Conservation (phyloP, 2,888 invertebrate genomes). For the Limnephilus auricula region DNA sequence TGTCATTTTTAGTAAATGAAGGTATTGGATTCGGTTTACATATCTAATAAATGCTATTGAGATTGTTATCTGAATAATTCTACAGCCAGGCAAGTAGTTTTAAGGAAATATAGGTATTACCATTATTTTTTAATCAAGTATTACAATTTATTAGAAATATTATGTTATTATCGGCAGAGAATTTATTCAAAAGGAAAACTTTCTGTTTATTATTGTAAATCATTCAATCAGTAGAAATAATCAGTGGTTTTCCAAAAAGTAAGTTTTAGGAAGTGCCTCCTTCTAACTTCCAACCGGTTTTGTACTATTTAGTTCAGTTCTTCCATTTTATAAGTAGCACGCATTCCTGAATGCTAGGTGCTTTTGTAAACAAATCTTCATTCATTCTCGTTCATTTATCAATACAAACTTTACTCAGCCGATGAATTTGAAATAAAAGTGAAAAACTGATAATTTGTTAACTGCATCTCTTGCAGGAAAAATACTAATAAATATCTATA, state of each 20-base stretch:
- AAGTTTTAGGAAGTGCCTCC: background rate
- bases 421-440: background rate
- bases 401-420: background rate
- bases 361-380: background rate
- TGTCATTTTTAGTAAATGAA: background rate
- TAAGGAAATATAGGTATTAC: constrained; percentile 32
- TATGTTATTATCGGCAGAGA: background rate
- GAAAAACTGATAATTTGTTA: background rate
- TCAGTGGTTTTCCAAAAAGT: background rate
- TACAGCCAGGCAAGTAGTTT: constrained; percentile 27
- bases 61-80: constrained; percentile 10
- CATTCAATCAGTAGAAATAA: background rate
- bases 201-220: background rate
- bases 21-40: background rate
- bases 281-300: background rate
- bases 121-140: constrained; percentile 12
- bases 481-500: background rate
- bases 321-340: background rate
- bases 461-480: background rate
- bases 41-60: background rate
- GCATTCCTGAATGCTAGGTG: background rate
- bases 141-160: background rate
- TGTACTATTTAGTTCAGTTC: background rate
- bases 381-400: background rate
- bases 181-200: background rate